A percentile compares a stretch with the other conserved stretches of the same genome.
phyloP scores from a whole-genome alignment of 1,140 invertebrate genomes.

The Cecropterus lyciades region DNA sequence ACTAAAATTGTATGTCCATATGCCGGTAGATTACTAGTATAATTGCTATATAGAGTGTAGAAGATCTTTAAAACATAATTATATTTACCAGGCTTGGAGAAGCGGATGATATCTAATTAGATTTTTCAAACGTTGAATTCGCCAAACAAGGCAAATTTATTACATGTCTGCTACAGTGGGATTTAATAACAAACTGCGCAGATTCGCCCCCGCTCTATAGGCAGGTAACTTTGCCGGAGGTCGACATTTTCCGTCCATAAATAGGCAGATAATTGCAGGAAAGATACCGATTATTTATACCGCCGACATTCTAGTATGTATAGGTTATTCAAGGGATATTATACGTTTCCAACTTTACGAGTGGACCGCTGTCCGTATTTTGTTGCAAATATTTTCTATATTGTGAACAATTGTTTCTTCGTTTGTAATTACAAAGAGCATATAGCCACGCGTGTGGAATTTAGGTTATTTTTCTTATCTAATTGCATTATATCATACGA shows the following conservation, averaged over 20 bases:
- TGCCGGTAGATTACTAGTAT: too few relatives aligned
- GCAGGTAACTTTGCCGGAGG: conserved; percentile 46
- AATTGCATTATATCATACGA: too few relatives aligned
- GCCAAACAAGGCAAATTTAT: conserved; percentile 5
- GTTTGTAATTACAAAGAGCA: too few relatives aligned
- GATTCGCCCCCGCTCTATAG: conserved; percentile 22
- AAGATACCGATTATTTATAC: conserved; percentile 44
- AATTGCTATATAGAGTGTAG: too few relatives aligned
- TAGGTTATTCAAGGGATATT: conserved; percentile 9
- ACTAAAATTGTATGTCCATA: too few relatives aligned
- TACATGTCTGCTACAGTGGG: conserved; percentile 1
- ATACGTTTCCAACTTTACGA: conserved; percentile 1
- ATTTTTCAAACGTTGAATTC: neutral
- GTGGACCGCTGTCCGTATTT: neutral
- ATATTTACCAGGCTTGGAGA: neutral
- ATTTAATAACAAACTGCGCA: conserved; percentile 46
- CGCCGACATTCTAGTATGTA: neutral
- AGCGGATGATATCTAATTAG: neutral
- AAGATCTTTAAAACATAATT: too few relatives aligned
- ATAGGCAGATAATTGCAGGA: conserved; percentile 64
- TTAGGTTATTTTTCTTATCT: too few relatives aligned
- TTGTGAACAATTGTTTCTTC: too few relatives aligned
- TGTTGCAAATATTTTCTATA: too few relatives aligned
- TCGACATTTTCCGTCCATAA: conserved; percentile 63
- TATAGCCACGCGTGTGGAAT: too few relatives aligned